A percentile compares a stretch with the other conserved stretches of the same genome.
Conservation (phyloP, 2,113 vertebrate genomes). For the Hemiscyllium ocellatum region DNA sequence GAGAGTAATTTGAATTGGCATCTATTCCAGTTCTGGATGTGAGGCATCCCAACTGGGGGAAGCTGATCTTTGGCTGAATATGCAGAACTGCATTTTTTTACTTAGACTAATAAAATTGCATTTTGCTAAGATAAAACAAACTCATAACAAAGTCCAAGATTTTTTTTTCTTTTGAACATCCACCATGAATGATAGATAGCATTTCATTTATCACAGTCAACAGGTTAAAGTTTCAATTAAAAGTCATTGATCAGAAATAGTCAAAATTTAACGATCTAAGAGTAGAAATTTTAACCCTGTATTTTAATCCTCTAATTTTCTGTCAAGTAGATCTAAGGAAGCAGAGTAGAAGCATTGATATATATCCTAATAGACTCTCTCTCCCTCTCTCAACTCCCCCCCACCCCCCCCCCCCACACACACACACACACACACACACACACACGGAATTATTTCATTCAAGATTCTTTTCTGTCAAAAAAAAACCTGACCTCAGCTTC, state of each 20-base stretch:
- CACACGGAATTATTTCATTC: too few species aligned
- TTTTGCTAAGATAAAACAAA: background rate
- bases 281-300: background rate
- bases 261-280: background rate
- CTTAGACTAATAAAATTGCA: background rate
- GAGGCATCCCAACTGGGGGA: background rate
- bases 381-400: too few species aligned
- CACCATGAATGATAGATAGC: background rate
- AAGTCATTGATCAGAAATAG: background rate
- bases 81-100: background rate
- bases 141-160: background rate
- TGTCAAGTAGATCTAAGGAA: background rate
- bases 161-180: background rate
- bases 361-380: background rate
- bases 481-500: too few species aligned
- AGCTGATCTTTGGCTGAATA: background rate
- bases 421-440: too few species aligned
- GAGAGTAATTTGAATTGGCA: conserved; percentile 23
- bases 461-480: too few species aligned
- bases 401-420: too few species aligned
- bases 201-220: too few species aligned
- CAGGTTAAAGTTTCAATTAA: background rate
- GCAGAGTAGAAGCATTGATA: background rate
- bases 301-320: background rate
- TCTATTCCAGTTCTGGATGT: background rate